Conservation (phyloP, 2,113 vertebrate species). For the Tiliqua scincoides region DNA sequence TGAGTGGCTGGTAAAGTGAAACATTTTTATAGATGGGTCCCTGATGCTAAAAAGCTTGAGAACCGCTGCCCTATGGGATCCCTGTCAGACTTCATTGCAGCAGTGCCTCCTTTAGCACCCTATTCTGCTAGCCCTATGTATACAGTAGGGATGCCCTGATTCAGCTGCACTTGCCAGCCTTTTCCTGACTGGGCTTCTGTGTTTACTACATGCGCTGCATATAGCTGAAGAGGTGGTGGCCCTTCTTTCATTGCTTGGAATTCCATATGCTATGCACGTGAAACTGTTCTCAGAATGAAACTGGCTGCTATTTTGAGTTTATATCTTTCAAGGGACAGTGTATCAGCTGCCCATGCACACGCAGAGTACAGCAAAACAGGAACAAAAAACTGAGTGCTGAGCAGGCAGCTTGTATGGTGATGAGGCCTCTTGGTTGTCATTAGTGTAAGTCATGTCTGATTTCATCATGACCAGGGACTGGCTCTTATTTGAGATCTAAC, state of each 20-base stretch:
- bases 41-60: too few species aligned
- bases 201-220: neutral
- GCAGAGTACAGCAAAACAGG: slow-evolving; percentile 10
- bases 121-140: too few species aligned
- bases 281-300: neutral
- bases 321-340: neutral
- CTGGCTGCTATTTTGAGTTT: neutral
- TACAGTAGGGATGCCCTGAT: neutral
- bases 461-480: neutral
- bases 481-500: neutral
- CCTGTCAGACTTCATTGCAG: neutral
- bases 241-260: neutral
- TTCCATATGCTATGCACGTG: neutral
- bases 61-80: too few species aligned
- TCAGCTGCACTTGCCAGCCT: too few species aligned
- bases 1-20: too few species aligned
- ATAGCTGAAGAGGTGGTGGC: neutral
- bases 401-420: too few species aligned
- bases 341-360: neutral
- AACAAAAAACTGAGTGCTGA: neutral
- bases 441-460: slow-evolving; percentile 8
- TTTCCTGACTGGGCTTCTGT: neutral
- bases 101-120: neutral
- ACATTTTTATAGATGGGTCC: too few species aligned
- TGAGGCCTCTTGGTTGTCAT: neutral